Conservation (phyloP, 64 coral and sea anemone species). For the Trachythela sp. region DNA sequence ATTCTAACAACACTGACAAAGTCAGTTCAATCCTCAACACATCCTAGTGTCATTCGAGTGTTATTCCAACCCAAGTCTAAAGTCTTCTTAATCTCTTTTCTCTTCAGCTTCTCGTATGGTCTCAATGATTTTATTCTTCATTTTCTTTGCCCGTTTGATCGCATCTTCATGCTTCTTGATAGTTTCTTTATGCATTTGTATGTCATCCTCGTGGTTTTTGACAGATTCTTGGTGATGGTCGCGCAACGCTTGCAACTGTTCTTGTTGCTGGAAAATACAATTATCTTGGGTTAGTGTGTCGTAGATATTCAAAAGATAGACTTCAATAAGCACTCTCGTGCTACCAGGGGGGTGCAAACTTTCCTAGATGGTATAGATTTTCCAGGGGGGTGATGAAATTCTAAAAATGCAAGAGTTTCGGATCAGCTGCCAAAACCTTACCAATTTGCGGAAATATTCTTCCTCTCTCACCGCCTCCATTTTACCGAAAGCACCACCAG, state of each 20-base stretch:
- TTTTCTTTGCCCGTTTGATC: constrained; percentile 39
- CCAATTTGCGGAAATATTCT: constrained; percentile 82
- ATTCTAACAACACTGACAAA: too few species aligned
- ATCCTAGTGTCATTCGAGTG: neutral
- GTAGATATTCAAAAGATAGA: neutral
- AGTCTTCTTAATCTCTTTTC: neutral
- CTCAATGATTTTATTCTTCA: constrained; percentile 14
- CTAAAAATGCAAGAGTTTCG: neutral
- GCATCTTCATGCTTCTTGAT: constrained; percentile 52
- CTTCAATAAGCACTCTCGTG: too few species aligned
- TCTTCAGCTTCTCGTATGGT: neutral
- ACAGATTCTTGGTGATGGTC: constrained; percentile 45
- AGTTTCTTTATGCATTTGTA: constrained; percentile 52
- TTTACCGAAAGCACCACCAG: constrained; percentile 92
- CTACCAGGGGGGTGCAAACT: too few species aligned
- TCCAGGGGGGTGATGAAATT: too few species aligned
- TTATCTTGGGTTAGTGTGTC: neutral
- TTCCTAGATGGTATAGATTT: neutral
- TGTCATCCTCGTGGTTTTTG: constrained; percentile 47
- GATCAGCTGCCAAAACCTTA: neutral
- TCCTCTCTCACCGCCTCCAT: constrained; percentile 92
- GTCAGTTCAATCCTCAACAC: too few species aligned
- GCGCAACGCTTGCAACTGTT: constrained; percentile 46
- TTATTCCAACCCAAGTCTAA: neutral
- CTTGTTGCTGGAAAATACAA: constrained; percentile 43